Evolutionary conservation across 2,797 vertebrate species (phyloP).

Genomic region (Sparidentex hasta): DNA sequence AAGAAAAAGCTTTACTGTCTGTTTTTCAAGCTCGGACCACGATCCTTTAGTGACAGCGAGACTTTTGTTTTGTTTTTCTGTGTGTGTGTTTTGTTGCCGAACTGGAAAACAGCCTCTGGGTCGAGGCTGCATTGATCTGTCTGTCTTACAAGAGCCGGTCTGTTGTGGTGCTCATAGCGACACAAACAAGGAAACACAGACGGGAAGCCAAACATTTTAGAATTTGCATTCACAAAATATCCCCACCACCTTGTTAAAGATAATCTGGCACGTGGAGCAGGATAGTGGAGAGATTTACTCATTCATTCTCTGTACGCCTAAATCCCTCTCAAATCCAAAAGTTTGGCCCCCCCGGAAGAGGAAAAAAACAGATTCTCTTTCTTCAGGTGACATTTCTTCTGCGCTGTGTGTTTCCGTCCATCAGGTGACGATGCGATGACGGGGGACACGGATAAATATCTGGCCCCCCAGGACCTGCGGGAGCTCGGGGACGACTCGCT

Average conservation of each 20-base stretch:
- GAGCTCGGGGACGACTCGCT: constrained; percentile 98
- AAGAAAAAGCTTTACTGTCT: background rate
- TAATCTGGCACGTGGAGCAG: background rate
- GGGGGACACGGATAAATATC: constrained; percentile 96
- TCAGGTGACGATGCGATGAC: constrained; percentile 98
- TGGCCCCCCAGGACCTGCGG: constrained; percentile 96
- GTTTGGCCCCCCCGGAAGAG: background rate
- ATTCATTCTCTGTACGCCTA: constrained; percentile 2
- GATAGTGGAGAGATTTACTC: background rate
- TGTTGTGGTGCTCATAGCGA: constrained; percentile 28
- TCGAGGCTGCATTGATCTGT: constrained; percentile 66
- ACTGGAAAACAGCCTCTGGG: constrained; percentile 66
- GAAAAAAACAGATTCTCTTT: no score
- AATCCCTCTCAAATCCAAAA: background rate
- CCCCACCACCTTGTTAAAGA: background rate
- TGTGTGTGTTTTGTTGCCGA: constrained; percentile 45
- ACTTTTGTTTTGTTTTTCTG: constrained; percentile 55
- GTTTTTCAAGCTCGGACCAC: constrained; percentile 38
- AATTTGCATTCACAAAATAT: background rate
- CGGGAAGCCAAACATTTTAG: background rate
- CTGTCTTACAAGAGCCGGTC: constrained; percentile 39
- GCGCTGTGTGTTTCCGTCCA: constrained; percentile 36
- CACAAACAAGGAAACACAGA: background rate
- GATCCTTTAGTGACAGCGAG: constrained; percentile 52
- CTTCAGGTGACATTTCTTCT: background rate